A percentile compares a stretch with the other conserved stretches of the same genome.
phyloP scores from a whole-genome alignment of 2,113 vertebrate species.

The Oncorhynchus clarkii region DNA sequence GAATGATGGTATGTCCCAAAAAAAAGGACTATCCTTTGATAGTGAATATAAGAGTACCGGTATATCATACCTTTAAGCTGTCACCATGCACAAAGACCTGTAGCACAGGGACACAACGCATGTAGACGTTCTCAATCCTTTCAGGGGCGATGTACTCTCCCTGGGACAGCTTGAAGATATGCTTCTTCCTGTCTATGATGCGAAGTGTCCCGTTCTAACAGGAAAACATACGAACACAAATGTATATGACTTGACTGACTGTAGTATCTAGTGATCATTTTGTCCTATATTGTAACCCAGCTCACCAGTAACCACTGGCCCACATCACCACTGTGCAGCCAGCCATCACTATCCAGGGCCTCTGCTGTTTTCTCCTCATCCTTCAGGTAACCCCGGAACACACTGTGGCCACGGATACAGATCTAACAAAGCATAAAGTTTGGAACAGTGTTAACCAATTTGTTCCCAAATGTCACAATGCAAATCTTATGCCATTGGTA shows the following conservation, averaged over 20 bases:
- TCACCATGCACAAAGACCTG: constrained; percentile 80
- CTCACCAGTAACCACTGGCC: constrained; percentile 79
- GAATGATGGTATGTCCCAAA: no score
- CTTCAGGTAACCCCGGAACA: constrained; percentile 75
- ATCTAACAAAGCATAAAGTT: constrained; percentile 56
- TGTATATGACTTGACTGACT: no score
- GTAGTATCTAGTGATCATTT: not conserved
- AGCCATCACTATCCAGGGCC: constrained; percentile 73
- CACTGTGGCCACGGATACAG: constrained; percentile 72
- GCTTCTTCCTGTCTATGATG: constrained; percentile 73
- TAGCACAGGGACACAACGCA: constrained; percentile 67
- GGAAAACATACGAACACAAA: not conserved
- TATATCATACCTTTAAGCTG: constrained; percentile 70
- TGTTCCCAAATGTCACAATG: no score
- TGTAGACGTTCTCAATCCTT: constrained; percentile 76
- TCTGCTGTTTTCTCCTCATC: constrained; percentile 69
- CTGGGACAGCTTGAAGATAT: no score
- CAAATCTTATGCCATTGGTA: no score
- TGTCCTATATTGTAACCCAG: not conserved
- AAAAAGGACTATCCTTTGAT: not conserved
- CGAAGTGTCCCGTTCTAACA: constrained; percentile 74
- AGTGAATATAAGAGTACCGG: not conserved
- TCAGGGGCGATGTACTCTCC: no score
- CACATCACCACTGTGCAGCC: constrained; percentile 78
- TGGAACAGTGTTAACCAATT: not conserved